A percentile compares a stretch with the other conserved stretches of the same genome.
Conservation (phyloP, 1,140 invertebrate species). For the Octopus bimaculoides region DNA sequence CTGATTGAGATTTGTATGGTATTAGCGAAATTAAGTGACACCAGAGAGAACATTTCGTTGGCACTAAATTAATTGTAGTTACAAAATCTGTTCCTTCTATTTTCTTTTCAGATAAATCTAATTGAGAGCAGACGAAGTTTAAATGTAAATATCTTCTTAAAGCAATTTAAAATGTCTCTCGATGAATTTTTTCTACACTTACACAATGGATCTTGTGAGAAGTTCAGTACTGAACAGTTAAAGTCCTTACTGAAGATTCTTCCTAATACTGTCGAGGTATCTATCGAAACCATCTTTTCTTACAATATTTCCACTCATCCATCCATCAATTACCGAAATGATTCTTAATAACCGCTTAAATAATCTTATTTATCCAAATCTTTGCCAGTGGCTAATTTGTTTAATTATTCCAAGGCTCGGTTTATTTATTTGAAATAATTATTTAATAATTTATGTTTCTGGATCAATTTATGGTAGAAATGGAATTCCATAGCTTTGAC, state of each 20-base stretch:
- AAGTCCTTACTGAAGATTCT: constrained; percentile 88
- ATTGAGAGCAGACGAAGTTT: constrained; percentile 80
- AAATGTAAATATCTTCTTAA: constrained; percentile 98
- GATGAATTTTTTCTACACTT: constrained; percentile 89
- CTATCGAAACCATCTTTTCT: background rate
- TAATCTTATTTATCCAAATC: background rate
- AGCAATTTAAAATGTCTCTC: constrained; percentile 82
- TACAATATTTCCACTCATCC: background rate
- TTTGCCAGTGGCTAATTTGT: background rate
- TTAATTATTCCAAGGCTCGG: background rate
- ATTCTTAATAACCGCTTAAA: background rate
- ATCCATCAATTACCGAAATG: background rate
- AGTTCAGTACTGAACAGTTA: constrained; percentile 89
- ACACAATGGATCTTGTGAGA: constrained; percentile 77
- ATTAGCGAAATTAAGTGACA: background rate
- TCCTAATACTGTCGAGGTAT: constrained; percentile 84
- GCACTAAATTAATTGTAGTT: background rate
- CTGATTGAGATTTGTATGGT: no score
- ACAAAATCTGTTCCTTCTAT: background rate
- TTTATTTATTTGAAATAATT: background rate
- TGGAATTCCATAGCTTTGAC: no score
- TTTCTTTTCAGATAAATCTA: constrained; percentile 45
- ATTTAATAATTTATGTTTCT: background rate
- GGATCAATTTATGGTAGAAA: background rate
- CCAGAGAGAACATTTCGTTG: background rate